Percentiles rank a stretch among this genome's conserved stretches.
phyloP scores from a whole-genome alignment of 2,797 vertebrate species.

The Oryzias dopingdopingensis region DNA sequence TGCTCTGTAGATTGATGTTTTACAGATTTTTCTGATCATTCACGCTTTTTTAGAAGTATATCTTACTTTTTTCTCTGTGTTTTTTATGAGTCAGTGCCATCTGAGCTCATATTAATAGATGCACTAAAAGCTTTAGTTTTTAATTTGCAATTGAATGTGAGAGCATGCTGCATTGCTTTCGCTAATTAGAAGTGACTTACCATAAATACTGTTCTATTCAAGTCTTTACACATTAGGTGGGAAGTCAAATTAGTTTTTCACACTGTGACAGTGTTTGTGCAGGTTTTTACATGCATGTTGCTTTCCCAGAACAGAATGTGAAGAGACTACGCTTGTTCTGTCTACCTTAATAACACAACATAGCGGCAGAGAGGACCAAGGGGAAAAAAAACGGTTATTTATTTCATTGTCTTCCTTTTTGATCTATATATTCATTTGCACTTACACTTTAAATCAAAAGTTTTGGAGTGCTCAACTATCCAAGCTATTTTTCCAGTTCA shows the following conservation, averaged over 20 bases:
- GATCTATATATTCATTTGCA: too few relatives aligned
- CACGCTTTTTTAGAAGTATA: too few relatives aligned
- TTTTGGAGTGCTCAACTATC: too few relatives aligned
- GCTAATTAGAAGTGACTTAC: slow-evolving; percentile 37
- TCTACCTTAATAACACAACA: slow-evolving; percentile 50
- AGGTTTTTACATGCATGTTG: not conserved
- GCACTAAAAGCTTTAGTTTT: too few relatives aligned
- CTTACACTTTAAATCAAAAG: too few relatives aligned
- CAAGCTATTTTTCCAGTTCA: too few relatives aligned
- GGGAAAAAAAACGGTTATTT: slow-evolving; percentile 33
- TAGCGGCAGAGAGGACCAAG: slow-evolving; percentile 28
- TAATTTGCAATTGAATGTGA: too few relatives aligned
- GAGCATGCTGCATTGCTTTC: not conserved
- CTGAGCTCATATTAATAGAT: too few relatives aligned
- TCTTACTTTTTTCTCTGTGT: too few relatives aligned
- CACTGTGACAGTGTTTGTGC: slow-evolving; percentile 1
- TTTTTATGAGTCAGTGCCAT: too few relatives aligned
- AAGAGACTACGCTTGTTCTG: slow-evolving; percentile 36
- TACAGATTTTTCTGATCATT: too few relatives aligned
- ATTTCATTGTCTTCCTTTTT: slow-evolving; percentile 52
- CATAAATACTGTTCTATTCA: slow-evolving; percentile 51
- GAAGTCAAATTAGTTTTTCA: slow-evolving; percentile 27
- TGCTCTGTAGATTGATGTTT: too few relatives aligned
- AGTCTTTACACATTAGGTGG: slow-evolving; percentile 29
- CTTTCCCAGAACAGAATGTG: slow-evolving; percentile 17